Base-by-base conservation (phyloP, 2,888 invertebrate species). In the Athalia rosae region DNA sequence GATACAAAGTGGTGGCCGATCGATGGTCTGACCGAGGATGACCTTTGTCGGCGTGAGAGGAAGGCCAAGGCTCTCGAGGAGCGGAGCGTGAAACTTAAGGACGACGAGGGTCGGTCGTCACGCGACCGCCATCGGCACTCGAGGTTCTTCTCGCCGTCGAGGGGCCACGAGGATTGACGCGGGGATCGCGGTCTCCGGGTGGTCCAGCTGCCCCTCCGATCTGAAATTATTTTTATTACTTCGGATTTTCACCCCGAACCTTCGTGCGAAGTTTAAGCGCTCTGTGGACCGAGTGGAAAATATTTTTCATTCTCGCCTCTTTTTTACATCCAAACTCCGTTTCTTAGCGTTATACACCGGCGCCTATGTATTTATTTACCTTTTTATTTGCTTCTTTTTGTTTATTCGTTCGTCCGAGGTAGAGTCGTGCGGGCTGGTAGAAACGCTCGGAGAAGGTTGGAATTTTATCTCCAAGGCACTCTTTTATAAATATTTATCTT, bases 401-500 rank as follows among this genome's bases (percentile, higher is more conserved):
- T 74, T 74, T 74, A 59, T 69, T 69, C 69, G 56, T 69, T 48
- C 69, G 69, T 56, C 69, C 56, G 4, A n/a, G 43, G 43, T 69
- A 9, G 50, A 11, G 7, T 7, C 50, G 8, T 15, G 69, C n/a
- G 53, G 43, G 13, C 13, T 43, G 58, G 45, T 50, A 56, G 28
- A 56, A 28, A 28, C 67, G 53, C 53, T n/a, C 67, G 59, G 11
- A 59, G 11, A 56, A 45, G 69, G 56, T 56, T 56, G 53, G 50
- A 69, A 69, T 69, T 69, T 56, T 56, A 56, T 69, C 69, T 69
- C 69, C 56, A 56, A 56, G 69, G 80, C 81, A 78, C 84, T 84
- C 85, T 87, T 88, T 88, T 87, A 88, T 87, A 88, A 88, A 88
- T 88, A 88, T 88, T 88, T 88, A 88, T 88, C 84, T 86, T 87